A percentile compares a stretch with the other conserved stretches of the same genome.
Evolutionary conservation across 2,797 vertebrate genomes (phyloP).

Genomic region (Neostethus bicornis): DNA sequence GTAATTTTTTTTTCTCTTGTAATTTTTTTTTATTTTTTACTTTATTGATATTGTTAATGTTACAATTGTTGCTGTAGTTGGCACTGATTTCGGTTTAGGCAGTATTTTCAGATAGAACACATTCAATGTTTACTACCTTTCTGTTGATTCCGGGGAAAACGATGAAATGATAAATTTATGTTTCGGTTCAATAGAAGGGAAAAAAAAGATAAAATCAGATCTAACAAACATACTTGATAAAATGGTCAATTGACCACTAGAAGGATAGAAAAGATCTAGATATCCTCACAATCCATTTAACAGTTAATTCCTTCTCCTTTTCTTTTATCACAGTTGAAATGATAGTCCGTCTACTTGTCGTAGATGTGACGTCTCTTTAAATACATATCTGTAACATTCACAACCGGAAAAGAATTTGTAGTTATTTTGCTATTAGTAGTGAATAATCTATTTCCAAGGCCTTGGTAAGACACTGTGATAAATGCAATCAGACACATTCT

Average conservation of each 20-base stretch:
- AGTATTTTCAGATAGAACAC: conserved; percentile 69
- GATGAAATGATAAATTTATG: conserved; percentile 54
- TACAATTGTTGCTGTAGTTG: conserved; percentile 82
- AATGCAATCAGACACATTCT: conserved; percentile 50
- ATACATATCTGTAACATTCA: conserved; percentile 42
- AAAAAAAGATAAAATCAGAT: conserved; percentile 46
- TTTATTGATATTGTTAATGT: conserved; percentile 76
- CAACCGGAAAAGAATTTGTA: conserved; percentile 44
- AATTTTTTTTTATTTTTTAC: conserved; percentile 68
- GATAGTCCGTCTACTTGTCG: conserved; percentile 69
- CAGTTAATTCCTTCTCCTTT: conserved; percentile 45
- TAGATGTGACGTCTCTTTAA: conserved; percentile 43
- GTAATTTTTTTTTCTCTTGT: conserved; percentile 60
- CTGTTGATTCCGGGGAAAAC: conserved; percentile 65
- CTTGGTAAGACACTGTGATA: conserved; percentile 67
- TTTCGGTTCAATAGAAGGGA: conserved; percentile 38
- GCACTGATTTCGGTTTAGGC: conserved; percentile 73
- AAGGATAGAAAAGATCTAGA: conserved; percentile 53
- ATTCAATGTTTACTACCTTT: conserved; percentile 74
- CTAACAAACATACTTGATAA: conserved; percentile 49
- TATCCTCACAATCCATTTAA: conserved; percentile 45
- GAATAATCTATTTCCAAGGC: conserved; percentile 49
- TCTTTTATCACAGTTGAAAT: conserved; percentile 63
- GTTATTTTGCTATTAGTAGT: conserved; percentile 39
- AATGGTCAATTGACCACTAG: conserved; percentile 43